These are phyloP conservation scores for Enteromius treurensis DNA, from an alignment of 2,797 vertebrate genomes.

Conservation along the genomic window DNA sequence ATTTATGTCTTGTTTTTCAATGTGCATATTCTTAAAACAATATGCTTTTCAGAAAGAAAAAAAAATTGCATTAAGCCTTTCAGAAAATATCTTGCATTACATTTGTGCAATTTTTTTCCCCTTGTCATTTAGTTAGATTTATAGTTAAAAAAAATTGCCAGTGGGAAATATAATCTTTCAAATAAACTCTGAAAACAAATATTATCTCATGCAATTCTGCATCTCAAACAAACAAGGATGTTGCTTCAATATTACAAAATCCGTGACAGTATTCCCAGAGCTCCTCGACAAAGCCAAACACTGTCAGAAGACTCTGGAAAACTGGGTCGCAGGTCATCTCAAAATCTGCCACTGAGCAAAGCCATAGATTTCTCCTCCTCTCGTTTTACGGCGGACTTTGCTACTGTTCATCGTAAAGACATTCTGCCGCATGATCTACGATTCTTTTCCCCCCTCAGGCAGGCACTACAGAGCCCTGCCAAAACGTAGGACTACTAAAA, in stretches of 20 bases:
- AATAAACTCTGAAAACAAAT: neutral
- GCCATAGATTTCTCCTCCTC: constrained; percentile 52
- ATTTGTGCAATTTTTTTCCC: neutral
- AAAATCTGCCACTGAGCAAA: constrained; percentile 46
- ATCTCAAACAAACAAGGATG: constrained; percentile 8
- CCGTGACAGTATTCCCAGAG: neutral
- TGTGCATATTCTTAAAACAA: neutral
- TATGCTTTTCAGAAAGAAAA: neutral
- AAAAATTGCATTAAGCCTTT: neutral
- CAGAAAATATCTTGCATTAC: neutral
- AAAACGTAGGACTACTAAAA: constrained; percentile 64
- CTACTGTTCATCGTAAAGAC: constrained; percentile 74
- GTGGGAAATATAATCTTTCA: neutral
- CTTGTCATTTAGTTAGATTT: neutral
- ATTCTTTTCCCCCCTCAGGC: constrained; percentile 43
- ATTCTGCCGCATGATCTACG: constrained; percentile 72
- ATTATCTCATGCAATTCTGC: neutral
- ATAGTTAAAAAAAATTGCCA: neutral
- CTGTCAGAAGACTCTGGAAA: constrained; percentile 16
- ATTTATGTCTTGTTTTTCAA: neutral
- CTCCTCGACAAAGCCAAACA: constrained; percentile 8
- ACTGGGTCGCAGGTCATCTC: constrained; percentile 44
- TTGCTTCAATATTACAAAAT: constrained; percentile 12
- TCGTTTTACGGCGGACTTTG: constrained; percentile 69
- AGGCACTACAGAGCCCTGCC: constrained; percentile 58